Evolutionary conservation across 2,797 vertebrate genomes (phyloP).

Genomic region (Mormyrops attenuatus): DNA sequence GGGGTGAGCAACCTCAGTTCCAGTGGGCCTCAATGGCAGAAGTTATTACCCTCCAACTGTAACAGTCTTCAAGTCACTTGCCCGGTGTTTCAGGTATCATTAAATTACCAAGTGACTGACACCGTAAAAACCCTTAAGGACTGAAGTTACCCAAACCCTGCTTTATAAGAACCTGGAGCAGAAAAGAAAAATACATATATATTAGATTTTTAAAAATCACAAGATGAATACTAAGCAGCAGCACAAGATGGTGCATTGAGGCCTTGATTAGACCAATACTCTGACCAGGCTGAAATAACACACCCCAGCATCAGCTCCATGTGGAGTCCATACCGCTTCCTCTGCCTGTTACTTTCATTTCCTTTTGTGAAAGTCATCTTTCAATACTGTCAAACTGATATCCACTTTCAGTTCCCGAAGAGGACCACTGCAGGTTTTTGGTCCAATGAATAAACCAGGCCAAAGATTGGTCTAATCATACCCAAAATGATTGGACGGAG

Average conservation of each 20-base stretch:
- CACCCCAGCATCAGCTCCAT: background rate
- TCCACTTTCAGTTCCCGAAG: constrained; percentile 2
- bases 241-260: background rate
- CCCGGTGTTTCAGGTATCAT: background rate
- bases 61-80: background rate
- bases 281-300: background rate
- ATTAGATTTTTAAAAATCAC: background rate
- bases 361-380: background rate
- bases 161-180: constrained; percentile 11
- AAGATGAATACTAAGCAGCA: background rate
- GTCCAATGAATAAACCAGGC: constrained; percentile 43
- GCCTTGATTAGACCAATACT: constrained; percentile 5
- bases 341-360: background rate
- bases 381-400: background rate
- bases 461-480: constrained; percentile 35
- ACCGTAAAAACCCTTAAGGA: background rate
- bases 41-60: background rate
- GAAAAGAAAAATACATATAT: background rate
- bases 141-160: background rate
- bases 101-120: background rate
- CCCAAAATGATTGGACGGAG: constrained; percentile 18
- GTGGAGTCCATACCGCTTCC: background rate
- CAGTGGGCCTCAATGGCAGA: background rate
- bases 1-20: background rate
- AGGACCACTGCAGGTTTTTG: background rate